Evolutionary conservation across 2,888 invertebrate species (phyloP), one percentile per base, ranked within the genome.

Genomic region (Caenorhabditis wallacei): DNA sequence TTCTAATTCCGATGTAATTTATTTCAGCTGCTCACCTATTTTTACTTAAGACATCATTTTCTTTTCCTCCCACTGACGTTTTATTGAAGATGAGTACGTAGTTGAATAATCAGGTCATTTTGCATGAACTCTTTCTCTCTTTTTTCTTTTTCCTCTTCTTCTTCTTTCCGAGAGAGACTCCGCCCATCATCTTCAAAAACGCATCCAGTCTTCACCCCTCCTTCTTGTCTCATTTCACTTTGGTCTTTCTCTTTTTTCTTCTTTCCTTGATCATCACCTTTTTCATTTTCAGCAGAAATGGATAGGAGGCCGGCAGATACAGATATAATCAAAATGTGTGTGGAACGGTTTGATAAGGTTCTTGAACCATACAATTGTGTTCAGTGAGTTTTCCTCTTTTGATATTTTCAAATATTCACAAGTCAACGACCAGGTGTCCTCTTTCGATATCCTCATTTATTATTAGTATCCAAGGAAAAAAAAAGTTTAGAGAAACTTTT

Each of bases 281-380:
- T 56, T 18, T 63, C 20, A 37, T 37, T 69, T 72, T 40, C 51
- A 56, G 56, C 30, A 30, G n/a, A 4, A 11, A 56, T 64, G 64
- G 64, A 71, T 18, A 56, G 43, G 11, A 54, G 16, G 10, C 53
- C 63, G 5, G 56, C 35, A 18, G 59, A 51, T 16, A 51, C 35
- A 18, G 59, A 51, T 16, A 51, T 81, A 30, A 51, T 63, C 18
- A 24, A 61, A 43, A 66, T 64, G 56, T 82, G 82, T 51, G 57
- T 66, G 16, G 40, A 59, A 1, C 54, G 59, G 53, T 82, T 76
- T 35, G 76, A 69, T 46, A 82, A 76, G 48, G 59, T 66, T 35
- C 56, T 82, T 35, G 71, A 76, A 1, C 71, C 76, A 35, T 26
- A 53, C 40, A 82, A 71, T 61, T 82, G 82, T 53, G n/a, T 82